Percentiles rank a stretch among this genome's conserved stretches.
These are phyloP conservation scores for Enteromius fasciolatus DNA, from an alignment of 2,797 vertebrate genomes.

Conservation along the genomic window DNA sequence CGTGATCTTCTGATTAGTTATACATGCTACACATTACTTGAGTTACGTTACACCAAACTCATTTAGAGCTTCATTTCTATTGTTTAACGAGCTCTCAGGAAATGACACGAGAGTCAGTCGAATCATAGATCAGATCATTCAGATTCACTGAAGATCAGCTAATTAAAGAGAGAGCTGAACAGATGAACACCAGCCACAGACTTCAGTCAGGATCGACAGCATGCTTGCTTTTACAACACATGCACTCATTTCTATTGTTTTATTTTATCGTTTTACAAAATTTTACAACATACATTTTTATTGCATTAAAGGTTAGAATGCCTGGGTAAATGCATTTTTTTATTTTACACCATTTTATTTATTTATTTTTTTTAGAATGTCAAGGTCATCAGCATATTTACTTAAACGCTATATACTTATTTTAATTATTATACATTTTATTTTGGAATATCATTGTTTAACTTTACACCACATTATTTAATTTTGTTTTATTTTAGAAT, in stretches of 20 bases:
- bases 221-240: too few relatives aligned
- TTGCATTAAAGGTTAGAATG: too few relatives aligned
- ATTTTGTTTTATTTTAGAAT: not conserved
- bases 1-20: too few relatives aligned
- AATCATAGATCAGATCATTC: not conserved
- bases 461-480: not conserved
- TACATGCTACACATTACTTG: too few relatives aligned
- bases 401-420: not conserved
- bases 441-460: not conserved
- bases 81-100: not conserved
- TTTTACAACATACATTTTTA: too few relatives aligned
- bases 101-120: not conserved
- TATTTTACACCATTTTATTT: too few relatives aligned
- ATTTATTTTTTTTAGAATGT: too few relatives aligned
- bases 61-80: constrained; percentile 60
- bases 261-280: too few relatives aligned
- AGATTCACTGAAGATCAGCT: not conserved
- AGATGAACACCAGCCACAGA: not conserved
- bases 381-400: not conserved
- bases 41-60: constrained; percentile 20
- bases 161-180: not conserved
- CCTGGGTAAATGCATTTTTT: too few relatives aligned
- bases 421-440: not conserved
- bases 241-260: too few relatives aligned
- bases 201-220: not conserved